Conservation (phyloP, 2,113 vertebrate genomes). For the Oreochromis aureus region DNA sequence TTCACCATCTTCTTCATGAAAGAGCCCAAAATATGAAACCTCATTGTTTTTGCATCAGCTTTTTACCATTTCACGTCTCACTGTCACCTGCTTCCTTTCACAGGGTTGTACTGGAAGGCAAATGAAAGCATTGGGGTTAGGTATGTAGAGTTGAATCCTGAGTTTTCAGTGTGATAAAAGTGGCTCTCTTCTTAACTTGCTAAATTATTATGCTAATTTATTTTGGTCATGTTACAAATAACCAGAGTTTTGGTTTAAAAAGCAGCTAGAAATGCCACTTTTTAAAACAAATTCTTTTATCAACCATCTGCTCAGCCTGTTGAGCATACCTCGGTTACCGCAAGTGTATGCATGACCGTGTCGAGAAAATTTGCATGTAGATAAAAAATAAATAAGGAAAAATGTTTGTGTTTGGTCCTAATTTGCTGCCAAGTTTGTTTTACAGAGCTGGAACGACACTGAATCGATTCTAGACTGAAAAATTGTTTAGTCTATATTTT, state of each 20-base stretch:
- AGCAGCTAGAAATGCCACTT: neutral
- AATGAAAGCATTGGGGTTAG: neutral
- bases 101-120: neutral
- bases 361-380: neutral
- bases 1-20: neutral
- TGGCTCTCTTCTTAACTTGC: fast-evolving
- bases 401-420: neutral
- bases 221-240: neutral
- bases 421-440: neutral
- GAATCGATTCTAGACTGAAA: fast-evolving
- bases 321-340: fast-evolving
- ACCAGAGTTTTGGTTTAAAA: neutral
- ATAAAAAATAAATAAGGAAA: neutral
- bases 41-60: neutral
- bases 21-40: neutral
- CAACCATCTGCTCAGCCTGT: neutral
- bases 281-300: fast-evolving
- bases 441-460: neutral
- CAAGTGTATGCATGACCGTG: neutral
- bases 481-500: neutral
- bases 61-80: neutral
- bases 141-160: neutral
- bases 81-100: neutral
- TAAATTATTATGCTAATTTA: neutral
- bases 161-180: neutral